Evolutionary conservation across 2,888 invertebrate species (phyloP).

Genomic region (Craniophora ligustri): DNA sequence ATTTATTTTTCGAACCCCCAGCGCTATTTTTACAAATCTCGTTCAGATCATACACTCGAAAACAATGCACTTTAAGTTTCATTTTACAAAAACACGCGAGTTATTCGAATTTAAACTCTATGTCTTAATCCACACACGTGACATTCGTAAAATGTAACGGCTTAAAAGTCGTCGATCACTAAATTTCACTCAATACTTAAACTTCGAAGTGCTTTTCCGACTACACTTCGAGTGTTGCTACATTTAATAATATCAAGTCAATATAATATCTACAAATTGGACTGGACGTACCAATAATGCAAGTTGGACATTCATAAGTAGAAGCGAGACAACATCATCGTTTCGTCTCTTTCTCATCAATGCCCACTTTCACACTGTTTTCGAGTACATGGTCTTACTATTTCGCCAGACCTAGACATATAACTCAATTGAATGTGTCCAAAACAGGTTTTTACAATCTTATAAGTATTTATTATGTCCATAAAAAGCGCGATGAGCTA

Average conservation of each 20-base stretch:
- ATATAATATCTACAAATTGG: constrained; percentile 49
- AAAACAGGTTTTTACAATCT: constrained; percentile 19
- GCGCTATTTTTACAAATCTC: constrained; percentile 51
- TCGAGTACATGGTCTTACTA: constrained; percentile 12
- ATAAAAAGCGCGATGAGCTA: constrained; percentile 29
- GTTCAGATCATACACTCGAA: constrained; percentile 21
- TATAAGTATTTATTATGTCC: constrained; percentile 22
- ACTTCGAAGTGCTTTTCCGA: constrained; percentile 39
- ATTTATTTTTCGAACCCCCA: constrained; percentile 63
- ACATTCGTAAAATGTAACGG: not conserved
- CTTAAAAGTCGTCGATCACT: constrained; percentile 6
- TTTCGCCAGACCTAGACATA: constrained; percentile 16
- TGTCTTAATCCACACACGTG: not conserved
- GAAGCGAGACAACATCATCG: constrained; percentile 6
- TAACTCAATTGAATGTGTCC: constrained; percentile 21
- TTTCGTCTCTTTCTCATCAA: constrained; percentile 7
- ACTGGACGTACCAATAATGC: constrained; percentile 31
- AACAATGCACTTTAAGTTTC: not conserved
- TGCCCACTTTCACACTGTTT: constrained; percentile 12
- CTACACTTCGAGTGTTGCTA: constrained; percentile 54
- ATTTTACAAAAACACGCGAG: not conserved
- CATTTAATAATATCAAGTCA: constrained; percentile 42
- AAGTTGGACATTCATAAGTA: constrained; percentile 3
- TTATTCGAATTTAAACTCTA: not conserved
- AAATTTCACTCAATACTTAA: constrained; percentile 16